Evolutionary conservation across 2,888 invertebrate genomes (phyloP), one percentile per base, ranked within the genome.

Genomic region (Notodonta dromedarius): DNA sequence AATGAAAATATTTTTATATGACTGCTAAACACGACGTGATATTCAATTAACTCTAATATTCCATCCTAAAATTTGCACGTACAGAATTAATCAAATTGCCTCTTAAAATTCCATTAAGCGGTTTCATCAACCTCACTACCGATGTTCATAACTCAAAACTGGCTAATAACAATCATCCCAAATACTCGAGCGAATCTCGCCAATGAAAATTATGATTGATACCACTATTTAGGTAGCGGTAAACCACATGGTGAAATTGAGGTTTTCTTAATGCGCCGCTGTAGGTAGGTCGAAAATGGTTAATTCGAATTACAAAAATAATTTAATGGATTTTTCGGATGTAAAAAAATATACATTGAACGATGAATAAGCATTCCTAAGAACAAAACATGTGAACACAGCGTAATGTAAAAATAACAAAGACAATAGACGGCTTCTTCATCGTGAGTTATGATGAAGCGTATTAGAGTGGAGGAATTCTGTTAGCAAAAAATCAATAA

Each of bases 151-250:
- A 79, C 78, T 76, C 75, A 73, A 62, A 75, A 65, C 66, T 62
- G 35, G 60, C 74, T 86, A 85, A 87, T 88, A 86, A 85, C 80
- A 78, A 82, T 81, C 75, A 80, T 82, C 84, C 77, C 76, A 83
- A 84, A 84, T 82, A 80, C 80, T 80, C 76, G 77, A 76, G 80
- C 79, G 82, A 86, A 85, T 84, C 83, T 75, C 74, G 62, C 77
- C 76, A 77, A 74, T 79, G 81, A 81, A 83, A 79, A 88, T 87
- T 86, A 85, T 87, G 88, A 88, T 88, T 88, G 84, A 89, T 88
- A 82, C 78, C 73, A 83, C 82, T 83, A 86, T 85, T 87, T 85
- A 83, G 82, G 69, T 88, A 89, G 87, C 87, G 85, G 88, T 87
- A 85, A 78, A 80, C 71, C 81, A 80, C 81, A 69, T 61, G 72